Conservation (phyloP, 2,888 invertebrate genomes). For the Hypomecis atomaria region DNA sequence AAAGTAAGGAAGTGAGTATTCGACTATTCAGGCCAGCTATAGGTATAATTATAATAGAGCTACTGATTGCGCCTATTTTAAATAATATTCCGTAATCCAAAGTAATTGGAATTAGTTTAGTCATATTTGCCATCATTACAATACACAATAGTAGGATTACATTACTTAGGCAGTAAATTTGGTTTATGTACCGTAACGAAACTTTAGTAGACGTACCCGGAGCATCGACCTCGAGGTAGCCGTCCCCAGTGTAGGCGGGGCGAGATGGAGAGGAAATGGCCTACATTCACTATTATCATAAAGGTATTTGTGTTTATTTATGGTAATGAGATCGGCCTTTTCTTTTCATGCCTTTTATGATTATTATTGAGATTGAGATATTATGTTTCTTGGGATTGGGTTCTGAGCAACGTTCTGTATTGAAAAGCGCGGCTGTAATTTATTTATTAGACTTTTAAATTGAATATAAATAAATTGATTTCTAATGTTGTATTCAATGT, state of each 20-base stretch:
- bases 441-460: too few relatives aligned
- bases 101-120: background rate
- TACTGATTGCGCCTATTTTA: too few relatives aligned
- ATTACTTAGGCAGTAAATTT: conserved; percentile 20
- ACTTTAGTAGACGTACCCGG: conserved; percentile 28
- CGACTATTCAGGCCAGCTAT: background rate
- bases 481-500: too few relatives aligned
- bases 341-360: conserved; percentile 7
- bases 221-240: conserved; percentile 47
- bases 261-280: conserved; percentile 41
- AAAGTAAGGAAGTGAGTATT: too few relatives aligned
- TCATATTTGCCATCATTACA: background rate
- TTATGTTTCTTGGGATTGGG: too few relatives aligned
- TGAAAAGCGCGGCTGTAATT: too few relatives aligned
- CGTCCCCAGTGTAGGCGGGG: conserved; percentile 44
- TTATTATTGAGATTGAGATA: background rate
- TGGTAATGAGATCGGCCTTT: conserved; percentile 13
- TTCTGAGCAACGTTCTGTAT: too few relatives aligned
- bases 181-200: conserved; percentile 35
- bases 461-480: too few relatives aligned
- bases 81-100: background rate
- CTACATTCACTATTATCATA: conserved; percentile 35
- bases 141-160: too few relatives aligned
- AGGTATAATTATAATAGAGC: background rate
- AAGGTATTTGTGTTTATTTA: conserved; percentile 30